Base-by-base conservation (phyloP, 2,888 invertebrate species). In the Agrypnus murinus region DNA sequence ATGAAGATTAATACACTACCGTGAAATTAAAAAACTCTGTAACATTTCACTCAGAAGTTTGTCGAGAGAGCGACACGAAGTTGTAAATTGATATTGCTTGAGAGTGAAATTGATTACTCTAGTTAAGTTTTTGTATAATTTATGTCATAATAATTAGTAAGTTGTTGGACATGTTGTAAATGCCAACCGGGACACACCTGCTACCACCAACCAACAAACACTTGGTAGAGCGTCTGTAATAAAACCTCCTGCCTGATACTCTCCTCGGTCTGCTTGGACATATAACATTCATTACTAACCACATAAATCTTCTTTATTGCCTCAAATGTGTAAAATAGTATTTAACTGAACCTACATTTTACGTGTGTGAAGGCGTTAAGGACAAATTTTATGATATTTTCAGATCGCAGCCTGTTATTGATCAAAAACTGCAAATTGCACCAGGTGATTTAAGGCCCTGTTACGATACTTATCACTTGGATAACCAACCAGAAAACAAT, bases 101-200 rank as follows among this genome's bases (percentile, higher is more conserved):
- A 65, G 59, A 70, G 65, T 40, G 65, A 83, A 84, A 84, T 83
- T 82, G 84, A 83, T 83, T 80, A 81, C 80, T 77, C 75, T 79
- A 73, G 78, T 65, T 70, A 70, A 81, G 82, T 83, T 84, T 82
- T 83, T 82, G 82, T 83, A 80, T 81, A 83, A 84, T 84, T 84
- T 82, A 83, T 81, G 82, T 83, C 81, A 80, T 82, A 83, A 83
- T 82, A 82, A 84, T 83, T 81, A 83, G 81, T 77, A 80, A 80
- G 79, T 80, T 80, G 81, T 76, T 79, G 80, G 81, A 80, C 80
- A 79, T 69, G 78, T 74, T 75, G 77, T 79, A 76, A 77, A 74
- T 71, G 75, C 75, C 75, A 75, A 72, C 74, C 72, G 71, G 60
- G 71, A 70, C 77, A 72, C 82, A 83, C 81, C 83, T 83, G 82